Percentiles rank a stretch among this genome's conserved stretches.
Evolutionary conservation across 2,797 vertebrate species (phyloP).

Genomic region (Centropyge bicolor): DNA sequence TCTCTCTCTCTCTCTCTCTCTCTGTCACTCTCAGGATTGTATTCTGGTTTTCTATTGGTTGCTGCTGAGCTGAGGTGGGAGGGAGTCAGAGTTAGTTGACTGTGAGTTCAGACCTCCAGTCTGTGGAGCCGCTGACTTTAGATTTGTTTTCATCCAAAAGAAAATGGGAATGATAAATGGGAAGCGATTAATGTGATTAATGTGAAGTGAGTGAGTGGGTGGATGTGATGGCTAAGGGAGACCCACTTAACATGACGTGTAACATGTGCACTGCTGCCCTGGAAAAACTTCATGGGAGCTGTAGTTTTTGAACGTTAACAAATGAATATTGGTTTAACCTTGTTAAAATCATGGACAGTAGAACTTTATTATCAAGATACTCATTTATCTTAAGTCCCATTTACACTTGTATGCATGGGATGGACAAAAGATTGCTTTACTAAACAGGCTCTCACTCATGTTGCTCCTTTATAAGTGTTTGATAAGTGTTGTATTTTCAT

Average conservation of each 20-base stretch:
- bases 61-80: conserved; percentile 22
- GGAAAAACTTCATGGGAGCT: neutral
- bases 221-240: neutral
- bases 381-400: neutral
- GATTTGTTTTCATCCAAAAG: conserved; percentile 23
- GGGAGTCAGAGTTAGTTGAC: conserved; percentile 14
- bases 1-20: conserved; percentile 28
- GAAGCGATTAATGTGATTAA: neutral
- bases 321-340: neutral
- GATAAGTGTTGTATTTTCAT: neutral
- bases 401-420: neutral
- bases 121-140: conserved; percentile 44
- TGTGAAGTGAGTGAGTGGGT: conserved; percentile 1
- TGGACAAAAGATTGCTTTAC: neutral
- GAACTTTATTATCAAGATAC: neutral
- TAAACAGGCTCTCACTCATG: neutral
- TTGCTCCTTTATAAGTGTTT: neutral
- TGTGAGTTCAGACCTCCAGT: conserved; percentile 29
- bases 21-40: neutral
- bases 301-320: neutral
- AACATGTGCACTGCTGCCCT: neutral
- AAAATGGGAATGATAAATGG: conserved; percentile 27
- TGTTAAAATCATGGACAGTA: neutral
- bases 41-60: conserved; percentile 66
- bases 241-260: neutral